Conservation (phyloP, 2,888 invertebrate genomes). For the Diarsia dahlii region DNA sequence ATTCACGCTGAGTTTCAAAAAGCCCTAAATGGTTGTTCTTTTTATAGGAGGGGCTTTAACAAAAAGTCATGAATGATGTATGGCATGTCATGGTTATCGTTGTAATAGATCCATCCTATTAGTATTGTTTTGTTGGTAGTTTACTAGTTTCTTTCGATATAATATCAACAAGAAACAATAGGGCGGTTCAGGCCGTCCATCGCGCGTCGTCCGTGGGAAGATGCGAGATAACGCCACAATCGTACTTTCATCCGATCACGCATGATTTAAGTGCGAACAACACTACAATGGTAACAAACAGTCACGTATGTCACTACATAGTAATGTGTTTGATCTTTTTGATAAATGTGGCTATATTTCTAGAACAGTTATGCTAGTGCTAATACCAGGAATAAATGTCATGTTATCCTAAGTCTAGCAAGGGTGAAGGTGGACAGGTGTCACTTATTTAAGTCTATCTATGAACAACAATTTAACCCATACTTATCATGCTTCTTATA, state of each 20-base stretch:
- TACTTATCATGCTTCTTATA: neutral
- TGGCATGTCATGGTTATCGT: slow-evolving; percentile 74
- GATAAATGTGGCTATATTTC: slow-evolving; percentile 24
- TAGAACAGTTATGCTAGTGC: neutral
- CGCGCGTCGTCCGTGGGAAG: slow-evolving; percentile 83
- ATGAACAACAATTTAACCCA: neutral
- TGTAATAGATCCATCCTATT: slow-evolving; percentile 80
- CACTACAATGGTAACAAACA: slow-evolving; percentile 78
- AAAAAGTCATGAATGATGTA: slow-evolving; percentile 73
- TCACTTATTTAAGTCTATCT: neutral
- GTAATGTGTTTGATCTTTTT: slow-evolving; percentile 41
- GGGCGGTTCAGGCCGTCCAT: slow-evolving; percentile 68
- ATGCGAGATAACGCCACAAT: slow-evolving; percentile 82
- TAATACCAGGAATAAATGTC: neutral
- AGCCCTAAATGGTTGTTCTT: slow-evolving; percentile 45
- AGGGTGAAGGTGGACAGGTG: neutral
- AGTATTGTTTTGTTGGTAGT: slow-evolving; percentile 77
- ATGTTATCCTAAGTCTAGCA: slow-evolving; percentile 1
- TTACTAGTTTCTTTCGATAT: slow-evolving; percentile 76
- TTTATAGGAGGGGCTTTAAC: slow-evolving; percentile 51
- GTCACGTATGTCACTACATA: slow-evolving; percentile 57
- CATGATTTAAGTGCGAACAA: slow-evolving; percentile 87
- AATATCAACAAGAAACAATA: slow-evolving; percentile 77
- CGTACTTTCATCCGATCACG: slow-evolving; percentile 88
- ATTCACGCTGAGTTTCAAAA: slow-evolving; percentile 39